phyloP scores from a whole-genome alignment of 2,113 vertebrate species.

The Propithecus coquereli region DNA sequence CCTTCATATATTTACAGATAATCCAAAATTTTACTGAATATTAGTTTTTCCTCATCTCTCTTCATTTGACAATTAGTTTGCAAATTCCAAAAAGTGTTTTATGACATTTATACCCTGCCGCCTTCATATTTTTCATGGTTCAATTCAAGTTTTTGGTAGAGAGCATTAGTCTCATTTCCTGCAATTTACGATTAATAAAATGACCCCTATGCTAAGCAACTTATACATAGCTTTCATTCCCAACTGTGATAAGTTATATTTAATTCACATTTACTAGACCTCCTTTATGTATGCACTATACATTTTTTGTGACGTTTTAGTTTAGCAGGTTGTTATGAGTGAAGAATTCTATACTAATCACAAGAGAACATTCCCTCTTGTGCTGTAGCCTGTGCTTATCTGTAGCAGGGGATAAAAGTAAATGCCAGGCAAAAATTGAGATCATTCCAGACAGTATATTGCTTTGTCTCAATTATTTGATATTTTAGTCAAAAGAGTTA shows the following conservation, averaged over 20 bases:
- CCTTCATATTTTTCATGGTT: constrained; percentile 20
- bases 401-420: neutral
- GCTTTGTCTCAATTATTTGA: neutral
- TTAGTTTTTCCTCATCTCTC: neutral
- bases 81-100: neutral
- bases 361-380: neutral
- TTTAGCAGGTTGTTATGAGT: neutral
- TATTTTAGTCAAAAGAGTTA: neutral
- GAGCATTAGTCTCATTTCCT: neutral
- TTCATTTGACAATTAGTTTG: neutral
- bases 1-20: neutral
- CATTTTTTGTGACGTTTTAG: neutral
- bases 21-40: neutral
- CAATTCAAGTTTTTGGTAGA: constrained; percentile 21
- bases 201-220: neutral
- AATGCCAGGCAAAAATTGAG: neutral
- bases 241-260: neutral
- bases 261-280: neutral
- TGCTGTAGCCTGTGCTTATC: neutral
- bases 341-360: neutral
- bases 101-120: neutral
- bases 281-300: neutral
- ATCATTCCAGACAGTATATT: neutral
- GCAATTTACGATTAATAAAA: neutral
- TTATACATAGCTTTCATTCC: neutral